Conservation (phyloP, 2,113 vertebrate species). For the Pelecanoides urinatrix region DNA sequence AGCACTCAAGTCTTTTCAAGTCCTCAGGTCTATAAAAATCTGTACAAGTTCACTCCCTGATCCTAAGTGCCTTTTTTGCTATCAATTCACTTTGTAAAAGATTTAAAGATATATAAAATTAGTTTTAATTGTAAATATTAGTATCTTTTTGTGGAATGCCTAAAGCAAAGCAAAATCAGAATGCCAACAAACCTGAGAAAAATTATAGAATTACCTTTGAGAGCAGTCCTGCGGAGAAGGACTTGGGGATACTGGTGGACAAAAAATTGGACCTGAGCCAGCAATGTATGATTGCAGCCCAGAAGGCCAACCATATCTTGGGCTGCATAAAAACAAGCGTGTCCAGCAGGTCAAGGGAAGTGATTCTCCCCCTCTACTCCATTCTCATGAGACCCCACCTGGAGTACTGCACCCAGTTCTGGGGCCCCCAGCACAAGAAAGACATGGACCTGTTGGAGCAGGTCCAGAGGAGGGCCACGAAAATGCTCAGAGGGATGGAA, state of each 20-base stretch:
- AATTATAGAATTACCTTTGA: background rate
- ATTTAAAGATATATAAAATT: background rate
- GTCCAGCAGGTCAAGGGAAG: background rate
- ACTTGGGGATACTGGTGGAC: background rate
- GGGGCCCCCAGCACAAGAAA: background rate
- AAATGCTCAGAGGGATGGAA: background rate
- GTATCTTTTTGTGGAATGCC: background rate
- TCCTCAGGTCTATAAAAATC: background rate
- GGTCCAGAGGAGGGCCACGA: background rate
- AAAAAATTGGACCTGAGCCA: background rate
- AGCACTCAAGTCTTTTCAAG: background rate
- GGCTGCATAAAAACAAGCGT: background rate
- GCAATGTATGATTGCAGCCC: background rate
- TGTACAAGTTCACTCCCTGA: background rate
- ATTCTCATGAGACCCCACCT: background rate
- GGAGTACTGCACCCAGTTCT: rapidly evolving
- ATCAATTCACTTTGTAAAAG: background rate
- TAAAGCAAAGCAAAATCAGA: background rate
- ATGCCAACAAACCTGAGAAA: background rate
- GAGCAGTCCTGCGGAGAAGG: background rate
- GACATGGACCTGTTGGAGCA: background rate
- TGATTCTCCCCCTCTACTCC: background rate
- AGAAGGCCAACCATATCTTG: background rate
- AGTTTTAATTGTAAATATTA: background rate
- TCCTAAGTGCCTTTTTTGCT: background rate